Evolutionary conservation across 92 coral and sea anemone genomes (phyloP).

Genomic region (Nematostella vectensis): DNA sequence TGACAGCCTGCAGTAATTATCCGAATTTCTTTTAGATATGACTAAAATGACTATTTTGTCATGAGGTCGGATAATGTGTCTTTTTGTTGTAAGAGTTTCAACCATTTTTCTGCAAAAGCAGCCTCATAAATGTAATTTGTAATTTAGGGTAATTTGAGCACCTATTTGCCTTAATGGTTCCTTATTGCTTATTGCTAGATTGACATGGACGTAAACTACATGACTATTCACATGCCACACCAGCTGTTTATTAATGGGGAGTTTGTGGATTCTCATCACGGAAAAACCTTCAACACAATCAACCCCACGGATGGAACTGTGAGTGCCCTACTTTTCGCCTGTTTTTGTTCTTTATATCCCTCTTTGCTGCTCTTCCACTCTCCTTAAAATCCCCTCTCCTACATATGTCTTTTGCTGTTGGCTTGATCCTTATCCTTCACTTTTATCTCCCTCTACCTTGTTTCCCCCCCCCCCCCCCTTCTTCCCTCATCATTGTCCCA

Average conservation of each 20-base stretch:
- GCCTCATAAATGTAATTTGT: no score
- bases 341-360: background rate
- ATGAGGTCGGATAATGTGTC: no score
- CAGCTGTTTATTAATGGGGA: conserved; percentile 93
- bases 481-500: no score
- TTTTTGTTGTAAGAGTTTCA: no score
- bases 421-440: background rate
- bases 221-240: conserved; percentile 88
- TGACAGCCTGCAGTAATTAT: no score
- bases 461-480: no score
- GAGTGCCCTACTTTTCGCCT: conserved; percentile 13
- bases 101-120: no score
- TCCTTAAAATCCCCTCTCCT: background rate
- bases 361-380: background rate
- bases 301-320: conserved; percentile 94
- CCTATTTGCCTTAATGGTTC: no score
- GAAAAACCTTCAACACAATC: conserved; percentile 74
- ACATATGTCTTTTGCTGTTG: background rate
- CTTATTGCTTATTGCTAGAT: conserved; percentile 26
- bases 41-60: no score
- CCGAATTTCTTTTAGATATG: no score
- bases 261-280: conserved; percentile 84
- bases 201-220: conserved; percentile 84
- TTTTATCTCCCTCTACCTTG: no score
- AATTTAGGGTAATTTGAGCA: no score